Conservation (phyloP, 2,113 vertebrate species). For the Tinamus guttatus region DNA sequence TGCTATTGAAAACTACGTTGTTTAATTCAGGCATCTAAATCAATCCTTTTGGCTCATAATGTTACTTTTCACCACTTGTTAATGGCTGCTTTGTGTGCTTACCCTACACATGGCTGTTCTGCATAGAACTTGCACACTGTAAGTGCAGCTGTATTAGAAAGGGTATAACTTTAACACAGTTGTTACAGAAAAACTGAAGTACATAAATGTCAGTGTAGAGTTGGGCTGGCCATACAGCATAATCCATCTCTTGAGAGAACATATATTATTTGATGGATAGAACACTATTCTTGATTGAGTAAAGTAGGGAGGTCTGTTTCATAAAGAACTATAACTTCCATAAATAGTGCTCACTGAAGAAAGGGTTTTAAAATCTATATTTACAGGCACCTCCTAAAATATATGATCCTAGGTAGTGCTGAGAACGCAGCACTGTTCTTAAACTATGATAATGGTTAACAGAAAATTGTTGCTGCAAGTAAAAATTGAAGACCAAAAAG, state of each 20-base stretch:
- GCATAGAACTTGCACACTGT: neutral
- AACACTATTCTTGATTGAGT: neutral
- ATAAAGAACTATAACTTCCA: neutral
- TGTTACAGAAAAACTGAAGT: neutral
- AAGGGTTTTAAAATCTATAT: neutral
- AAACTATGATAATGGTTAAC: neutral
- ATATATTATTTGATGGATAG: neutral
- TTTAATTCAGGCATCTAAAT: neutral
- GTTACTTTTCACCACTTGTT: neutral
- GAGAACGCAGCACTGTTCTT: neutral
- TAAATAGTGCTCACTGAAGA: neutral
- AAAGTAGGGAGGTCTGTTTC: neutral
- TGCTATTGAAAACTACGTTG: neutral
- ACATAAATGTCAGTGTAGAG: neutral
- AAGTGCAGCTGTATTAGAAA: neutral
- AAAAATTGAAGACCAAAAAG: neutral
- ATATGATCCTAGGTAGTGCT: neutral
- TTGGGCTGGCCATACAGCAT: neutral
- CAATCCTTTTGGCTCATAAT: neutral
- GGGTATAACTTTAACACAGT: neutral
- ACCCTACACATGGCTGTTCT: neutral
- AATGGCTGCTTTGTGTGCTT: neutral
- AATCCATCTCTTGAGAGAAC: neutral
- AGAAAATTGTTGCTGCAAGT: neutral
- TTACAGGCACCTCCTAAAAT: neutral